These are phyloP conservation scores for Nibea coibor DNA, from an alignment of 2,113 vertebrate species.

Conservation along the genomic window DNA sequence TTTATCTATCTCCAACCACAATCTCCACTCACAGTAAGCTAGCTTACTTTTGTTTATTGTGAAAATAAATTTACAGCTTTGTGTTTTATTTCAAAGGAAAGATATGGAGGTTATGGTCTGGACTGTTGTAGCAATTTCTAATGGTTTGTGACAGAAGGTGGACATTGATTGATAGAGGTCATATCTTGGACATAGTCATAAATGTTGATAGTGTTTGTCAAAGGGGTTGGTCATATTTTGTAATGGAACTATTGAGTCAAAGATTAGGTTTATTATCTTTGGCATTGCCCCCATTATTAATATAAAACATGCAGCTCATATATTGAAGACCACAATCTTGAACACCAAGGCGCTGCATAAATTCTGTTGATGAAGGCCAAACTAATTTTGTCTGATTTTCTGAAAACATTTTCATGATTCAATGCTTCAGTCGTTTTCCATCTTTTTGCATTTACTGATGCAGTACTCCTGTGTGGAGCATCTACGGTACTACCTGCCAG, in stretches of 20 bases:
- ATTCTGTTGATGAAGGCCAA: not conserved
- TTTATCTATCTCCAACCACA: no score
- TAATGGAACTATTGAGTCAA: not conserved
- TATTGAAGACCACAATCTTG: not conserved
- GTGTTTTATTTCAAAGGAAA: no score
- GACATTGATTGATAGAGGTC: not conserved
- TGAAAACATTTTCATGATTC: not conserved
- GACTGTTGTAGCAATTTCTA: no score
- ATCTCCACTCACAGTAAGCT: no score
- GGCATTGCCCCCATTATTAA: not conserved
- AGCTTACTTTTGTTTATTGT: not conserved
- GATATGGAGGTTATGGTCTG: no score
- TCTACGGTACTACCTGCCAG: accelerated
- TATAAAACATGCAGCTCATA: not conserved
- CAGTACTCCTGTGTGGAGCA: constrained; percentile 24
- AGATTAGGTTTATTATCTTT: constrained; percentile 6
- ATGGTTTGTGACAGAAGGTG: no score
- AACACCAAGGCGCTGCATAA: not conserved
- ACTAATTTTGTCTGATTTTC: not conserved
- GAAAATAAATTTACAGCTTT: not conserved
- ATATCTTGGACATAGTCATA: not conserved
- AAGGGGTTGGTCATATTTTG: constrained; percentile 1
- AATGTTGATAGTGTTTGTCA: constrained; percentile 16
- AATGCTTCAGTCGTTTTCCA: not conserved
- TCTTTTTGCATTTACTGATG: constrained; percentile 11